phyloP scores from a whole-genome alignment of 2,113 vertebrate genomes.

The western clawed frog (Xenopus tropicalis) region UCB_Xtro_10.0 CM004450.2:80900001-80900500 shows the following conservation, averaged over 20 bases:
- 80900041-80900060: too few relatives aligned
- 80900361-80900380: neutral
- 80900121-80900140: too few relatives aligned
- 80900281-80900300: neutral
- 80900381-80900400: neutral
- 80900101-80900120: too few relatives aligned
- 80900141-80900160: too few relatives aligned
- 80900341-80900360: neutral
- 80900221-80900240: neutral
- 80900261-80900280: neutral
- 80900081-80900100: too few relatives aligned
- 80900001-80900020: too few relatives aligned
- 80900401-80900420: neutral
- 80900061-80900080: too few relatives aligned
- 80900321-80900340: too few relatives aligned
- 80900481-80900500: constrained; percentile 23
- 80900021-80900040: too few relatives aligned
- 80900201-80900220: neutral
- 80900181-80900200: neutral
- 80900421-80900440: neutral
- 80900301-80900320: neutral
- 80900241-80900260: too few relatives aligned
- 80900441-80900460: neutral
- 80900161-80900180: too few relatives aligned
- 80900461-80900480: neutral